Percentiles rank a stretch among this genome's conserved stretches.
Evolutionary conservation across 2,888 invertebrate species (phyloP).

Genomic region (Trissonchulus latispiculum): DNA sequence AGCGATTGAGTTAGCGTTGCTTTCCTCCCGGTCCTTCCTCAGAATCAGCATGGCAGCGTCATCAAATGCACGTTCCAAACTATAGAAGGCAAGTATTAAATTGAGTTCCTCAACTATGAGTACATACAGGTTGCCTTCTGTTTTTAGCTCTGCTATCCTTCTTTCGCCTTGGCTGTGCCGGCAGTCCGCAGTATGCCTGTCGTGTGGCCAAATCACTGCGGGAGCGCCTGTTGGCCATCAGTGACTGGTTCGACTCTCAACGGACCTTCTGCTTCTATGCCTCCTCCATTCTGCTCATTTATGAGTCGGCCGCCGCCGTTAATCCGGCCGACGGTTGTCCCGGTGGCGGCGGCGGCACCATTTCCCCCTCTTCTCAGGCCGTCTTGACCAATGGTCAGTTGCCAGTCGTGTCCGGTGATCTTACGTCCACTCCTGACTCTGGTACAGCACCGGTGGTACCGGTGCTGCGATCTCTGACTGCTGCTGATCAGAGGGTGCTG

Average conservation of each 20-base stretch:
- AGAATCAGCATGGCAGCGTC: too few relatives aligned
- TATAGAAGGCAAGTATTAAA: too few relatives aligned
- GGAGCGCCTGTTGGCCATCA: constrained; percentile 60
- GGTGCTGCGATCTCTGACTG: too few relatives aligned
- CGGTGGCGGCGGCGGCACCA: not conserved
- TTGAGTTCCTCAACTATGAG: too few relatives aligned
- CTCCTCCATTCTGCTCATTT: constrained; percentile 74
- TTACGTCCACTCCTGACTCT: too few relatives aligned
- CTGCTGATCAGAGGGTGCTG: too few relatives aligned
- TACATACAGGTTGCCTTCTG: too few relatives aligned
- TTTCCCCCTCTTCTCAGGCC: not conserved
- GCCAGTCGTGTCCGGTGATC: too few relatives aligned
- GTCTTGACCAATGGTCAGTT: not conserved
- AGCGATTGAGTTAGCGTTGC: too few relatives aligned
- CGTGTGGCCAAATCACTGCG: constrained; percentile 60
- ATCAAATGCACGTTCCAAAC: too few relatives aligned
- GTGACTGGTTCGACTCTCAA: constrained; percentile 63
- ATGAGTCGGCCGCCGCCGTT: constrained; percentile 54
- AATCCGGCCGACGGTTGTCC: not conserved
- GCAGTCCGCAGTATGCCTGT: constrained; percentile 51
- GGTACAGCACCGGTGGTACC: too few relatives aligned
- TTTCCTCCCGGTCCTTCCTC: too few relatives aligned
- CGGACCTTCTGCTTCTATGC: constrained; percentile 60
- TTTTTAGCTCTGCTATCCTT: constrained; percentile 61
- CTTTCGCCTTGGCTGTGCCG: constrained; percentile 55